These are phyloP conservation scores for Diabrotica virgifera DNA, from an alignment of 1,140 invertebrate species.

Conservation along the genomic window DNA sequence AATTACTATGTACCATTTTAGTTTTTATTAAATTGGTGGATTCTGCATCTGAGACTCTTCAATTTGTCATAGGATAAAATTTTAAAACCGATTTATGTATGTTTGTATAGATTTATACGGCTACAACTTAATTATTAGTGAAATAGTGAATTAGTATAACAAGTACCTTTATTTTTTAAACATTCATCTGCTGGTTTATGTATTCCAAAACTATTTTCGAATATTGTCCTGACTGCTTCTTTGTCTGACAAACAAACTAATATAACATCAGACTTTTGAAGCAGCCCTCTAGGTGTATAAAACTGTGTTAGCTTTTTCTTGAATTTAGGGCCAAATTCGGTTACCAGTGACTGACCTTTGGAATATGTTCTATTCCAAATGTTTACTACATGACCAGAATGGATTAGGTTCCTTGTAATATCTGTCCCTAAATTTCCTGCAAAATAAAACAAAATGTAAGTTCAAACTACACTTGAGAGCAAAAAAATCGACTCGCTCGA, in stretches of 20 bases:
- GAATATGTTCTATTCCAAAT: not conserved
- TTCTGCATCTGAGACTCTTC: too few relatives aligned
- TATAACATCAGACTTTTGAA: not conserved
- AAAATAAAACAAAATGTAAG: too few relatives aligned
- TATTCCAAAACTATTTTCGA: not conserved
- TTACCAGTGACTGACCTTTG: not conserved
- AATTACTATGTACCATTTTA: too few relatives aligned
- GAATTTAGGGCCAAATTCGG: not conserved
- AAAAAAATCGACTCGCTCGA: too few relatives aligned
- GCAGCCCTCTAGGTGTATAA: not conserved
- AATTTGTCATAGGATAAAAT: not conserved
- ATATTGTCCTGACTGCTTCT: not conserved
- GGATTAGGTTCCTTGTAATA: not conserved
- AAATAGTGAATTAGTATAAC: too few relatives aligned
- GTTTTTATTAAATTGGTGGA: too few relatives aligned
- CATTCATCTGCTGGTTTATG: not conserved
- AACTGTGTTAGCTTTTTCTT: not conserved
- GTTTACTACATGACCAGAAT: not conserved
- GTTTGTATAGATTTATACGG: too few relatives aligned
- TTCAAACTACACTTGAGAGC: too few relatives aligned
- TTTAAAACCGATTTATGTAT: not conserved
- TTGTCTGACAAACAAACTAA: not conserved
- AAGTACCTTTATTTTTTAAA: not conserved
- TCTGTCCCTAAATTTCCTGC: not conserved
- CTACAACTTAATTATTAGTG: too few relatives aligned